Conservation (phyloP, 2,797 vertebrate species). For the Philypnodon macrostomus region DNA sequence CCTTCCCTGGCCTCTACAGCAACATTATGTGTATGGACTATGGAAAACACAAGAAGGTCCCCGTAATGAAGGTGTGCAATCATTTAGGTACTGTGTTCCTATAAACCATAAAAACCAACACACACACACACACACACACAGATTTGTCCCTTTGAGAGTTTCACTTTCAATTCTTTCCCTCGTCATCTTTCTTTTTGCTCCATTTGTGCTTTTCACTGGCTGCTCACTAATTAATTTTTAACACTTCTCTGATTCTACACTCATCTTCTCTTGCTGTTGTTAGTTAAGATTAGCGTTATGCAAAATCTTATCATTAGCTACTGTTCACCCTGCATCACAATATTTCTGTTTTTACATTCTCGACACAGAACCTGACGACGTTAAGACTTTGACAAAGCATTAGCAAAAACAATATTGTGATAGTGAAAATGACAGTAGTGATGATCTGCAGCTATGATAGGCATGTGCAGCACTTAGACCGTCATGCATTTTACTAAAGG, state of each 20-base stretch:
- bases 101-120: too few species aligned
- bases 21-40: too few species aligned
- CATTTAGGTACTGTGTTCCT: too few species aligned
- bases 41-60: too few species aligned
- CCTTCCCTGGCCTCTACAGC: too few species aligned
- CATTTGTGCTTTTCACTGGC: slow-evolving; percentile 39
- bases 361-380: not conserved
- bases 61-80: too few species aligned
- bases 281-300: slow-evolving; percentile 45
- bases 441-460: too few species aligned
- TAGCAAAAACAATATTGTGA: not conserved
- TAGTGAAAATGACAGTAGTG: too few species aligned
- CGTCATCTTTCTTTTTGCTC: slow-evolving; percentile 28
- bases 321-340: slow-evolving; percentile 11
- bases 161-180: slow-evolving; percentile 41
- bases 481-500: too few species aligned
- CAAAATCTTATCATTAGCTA: slow-evolving; percentile 29
- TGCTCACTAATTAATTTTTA: slow-evolving; percentile 57
- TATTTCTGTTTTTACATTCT: not conserved
- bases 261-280: slow-evolving; percentile 34
- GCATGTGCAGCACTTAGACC: too few species aligned
- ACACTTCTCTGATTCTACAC: slow-evolving; percentile 38
- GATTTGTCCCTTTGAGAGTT: slow-evolving; percentile 48
- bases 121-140: slow-evolving; percentile 36
- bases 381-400: not conserved